Conservation (phyloP, 2,888 invertebrate genomes). For the Cotesia congregata region DNA sequence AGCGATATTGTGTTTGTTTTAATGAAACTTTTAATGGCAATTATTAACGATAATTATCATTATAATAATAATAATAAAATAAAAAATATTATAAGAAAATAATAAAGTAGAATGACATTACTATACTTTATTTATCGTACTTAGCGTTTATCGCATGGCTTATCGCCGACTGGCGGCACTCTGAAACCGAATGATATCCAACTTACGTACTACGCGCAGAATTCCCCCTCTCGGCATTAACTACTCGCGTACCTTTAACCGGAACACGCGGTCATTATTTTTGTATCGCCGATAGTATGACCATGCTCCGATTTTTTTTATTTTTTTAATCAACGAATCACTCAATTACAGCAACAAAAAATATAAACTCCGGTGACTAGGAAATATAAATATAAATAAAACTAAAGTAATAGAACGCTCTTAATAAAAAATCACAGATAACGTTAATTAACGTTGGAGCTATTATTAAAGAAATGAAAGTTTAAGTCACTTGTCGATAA, state of each 20-base stretch:
- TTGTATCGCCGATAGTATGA: not conserved
- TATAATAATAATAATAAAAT: too few species aligned
- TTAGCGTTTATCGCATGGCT: slow-evolving; percentile 3
- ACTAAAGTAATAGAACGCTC: too few species aligned
- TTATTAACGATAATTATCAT: too few species aligned
- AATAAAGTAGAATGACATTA: too few species aligned
- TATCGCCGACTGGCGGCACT: not conserved
- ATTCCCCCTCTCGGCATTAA: not conserved
- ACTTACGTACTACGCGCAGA: not conserved
- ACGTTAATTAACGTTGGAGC: too few species aligned
- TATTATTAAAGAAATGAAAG: too few species aligned
- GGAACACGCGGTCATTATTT: slow-evolving; percentile 20
- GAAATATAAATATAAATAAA: too few species aligned
- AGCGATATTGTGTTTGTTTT: not conserved
- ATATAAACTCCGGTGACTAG: too few species aligned
- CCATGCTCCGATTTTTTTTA: not conserved
- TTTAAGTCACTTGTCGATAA: too few species aligned
- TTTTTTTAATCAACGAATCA: not conserved
- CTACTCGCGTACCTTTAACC: slow-evolving; percentile 10
- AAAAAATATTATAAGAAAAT: too few species aligned
- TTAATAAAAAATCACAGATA: too few species aligned
- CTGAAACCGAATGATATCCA: not conserved
- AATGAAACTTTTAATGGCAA: not conserved
- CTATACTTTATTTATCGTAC: too few species aligned
- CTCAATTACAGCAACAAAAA: not conserved